Evolutionary conservation across 2,888 invertebrate genomes (phyloP).

Genomic region (Arge pagana): DNA sequence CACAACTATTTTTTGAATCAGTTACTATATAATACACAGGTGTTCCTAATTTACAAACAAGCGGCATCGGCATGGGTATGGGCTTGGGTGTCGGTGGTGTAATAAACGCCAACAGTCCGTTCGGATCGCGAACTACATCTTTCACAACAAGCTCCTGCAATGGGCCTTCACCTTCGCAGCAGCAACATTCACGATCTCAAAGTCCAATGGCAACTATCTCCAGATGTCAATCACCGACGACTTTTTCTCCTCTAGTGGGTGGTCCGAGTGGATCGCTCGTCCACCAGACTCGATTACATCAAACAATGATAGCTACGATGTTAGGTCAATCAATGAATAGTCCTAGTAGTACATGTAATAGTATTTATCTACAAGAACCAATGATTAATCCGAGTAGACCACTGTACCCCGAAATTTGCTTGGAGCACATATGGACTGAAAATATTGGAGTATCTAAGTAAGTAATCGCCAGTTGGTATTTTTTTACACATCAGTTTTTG

Average conservation of each 20-base stretch:
- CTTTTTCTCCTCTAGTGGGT: conserved; percentile 46
- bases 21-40: conserved; percentile 29
- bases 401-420: conserved; percentile 81
- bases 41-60: conserved; percentile 42
- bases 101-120: conserved; percentile 42
- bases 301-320: conserved; percentile 45
- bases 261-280: conserved; percentile 37
- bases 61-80: conserved; percentile 35
- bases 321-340: conserved; percentile 43
- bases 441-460: conserved; percentile 58
- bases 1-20: neutral
- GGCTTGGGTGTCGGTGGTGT: conserved; percentile 30
- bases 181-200: conserved; percentile 58
- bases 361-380: conserved; percentile 44
- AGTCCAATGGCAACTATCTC: conserved; percentile 62
- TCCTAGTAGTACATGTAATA: conserved; percentile 41
- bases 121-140: conserved; percentile 48
- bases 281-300: conserved; percentile 48
- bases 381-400: conserved; percentile 61
- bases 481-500: no score
- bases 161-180: conserved; percentile 46
- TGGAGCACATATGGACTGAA: conserved; percentile 92
- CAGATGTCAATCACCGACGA: conserved; percentile 55
- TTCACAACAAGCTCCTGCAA: conserved; percentile 48
- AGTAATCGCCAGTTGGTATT: no score